Base-by-base conservation (phyloP, 2,113 vertebrate genomes). In the Misgurnus mizolepis region DNA sequence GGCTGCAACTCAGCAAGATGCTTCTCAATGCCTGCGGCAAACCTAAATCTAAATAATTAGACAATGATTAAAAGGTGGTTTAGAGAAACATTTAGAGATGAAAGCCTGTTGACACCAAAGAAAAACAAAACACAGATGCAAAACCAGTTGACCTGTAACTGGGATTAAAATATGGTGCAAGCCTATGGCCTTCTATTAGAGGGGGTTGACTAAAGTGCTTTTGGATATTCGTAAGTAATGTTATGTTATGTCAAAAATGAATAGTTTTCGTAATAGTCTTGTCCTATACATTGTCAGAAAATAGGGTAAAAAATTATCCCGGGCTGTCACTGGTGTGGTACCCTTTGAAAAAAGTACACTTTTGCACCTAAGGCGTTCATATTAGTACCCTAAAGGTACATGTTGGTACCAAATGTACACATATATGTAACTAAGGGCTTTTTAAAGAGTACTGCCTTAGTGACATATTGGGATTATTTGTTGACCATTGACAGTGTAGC, bases 31-130 rank as follows among this genome's bases (percentile, higher is more conserved):
- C 47, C 68, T 41, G 64, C 22, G 4, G 61, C 82, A 70, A 50
- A 83, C 56, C 60, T 79, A 76, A 62, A 69, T 84, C 78, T 78
- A 84, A 81, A 78, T 84, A 78, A 84, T 67, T 66, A 84, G 79
- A 64, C 62, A 62, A 47, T 81, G 79, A 81, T 84, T 72, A 78
- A 84, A 80, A 84, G 79, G 34, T 64, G 73, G 41, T 75, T 75
- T 64, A 79, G 47, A 60, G 18, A 43, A 17, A 27, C 7, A 34
- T 39, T 18, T 3, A 53, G 60, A 53, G 60, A 76, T 71, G 72
- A 65, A 71, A 75, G 78, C 41, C 7, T 10, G 61, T 72, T 72
- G 69, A 58, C 47, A 62, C 64, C n/a, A 80, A 67, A 17, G 70
- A 65, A 67, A 72, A 67, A 67, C 79, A 67, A 67, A 40, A 75